phyloP scores from a whole-genome alignment of 2,888 invertebrate genomes.

The Drosophila prostipennis region DNA sequence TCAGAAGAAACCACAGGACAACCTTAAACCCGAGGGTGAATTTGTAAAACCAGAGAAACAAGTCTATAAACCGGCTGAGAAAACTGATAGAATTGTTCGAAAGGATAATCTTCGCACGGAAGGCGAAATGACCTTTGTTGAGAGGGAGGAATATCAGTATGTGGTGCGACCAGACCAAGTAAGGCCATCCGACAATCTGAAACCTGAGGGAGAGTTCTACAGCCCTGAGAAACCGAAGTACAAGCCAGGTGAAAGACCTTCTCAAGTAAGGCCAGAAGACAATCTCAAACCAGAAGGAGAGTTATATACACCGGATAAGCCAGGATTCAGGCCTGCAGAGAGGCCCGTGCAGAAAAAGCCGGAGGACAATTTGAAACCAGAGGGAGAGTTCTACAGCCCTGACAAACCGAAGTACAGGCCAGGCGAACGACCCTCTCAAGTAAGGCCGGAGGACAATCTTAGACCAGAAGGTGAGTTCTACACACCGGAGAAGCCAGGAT shows the following conservation, averaged over 20 bases:
- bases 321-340: constrained; percentile 84
- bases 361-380: constrained; percentile 65
- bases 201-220: constrained; percentile 80
- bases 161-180: constrained; percentile 82
- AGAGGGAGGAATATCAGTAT: constrained; percentile 81
- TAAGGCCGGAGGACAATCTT: constrained; percentile 84
- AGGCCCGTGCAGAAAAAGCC: constrained; percentile 82
- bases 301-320: constrained; percentile 85
- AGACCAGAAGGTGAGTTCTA: constrained; percentile 31
- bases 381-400: constrained; percentile 85
- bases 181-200: constrained; percentile 49
- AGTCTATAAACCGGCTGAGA: constrained; percentile 84
- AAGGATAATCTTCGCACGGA: constrained; percentile 85
- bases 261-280: constrained; percentile 85
- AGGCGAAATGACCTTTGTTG: constrained; percentile 81
- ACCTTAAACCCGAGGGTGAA: constrained; percentile 80
- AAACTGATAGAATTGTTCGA: constrained; percentile 83
- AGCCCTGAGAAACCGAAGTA: constrained; percentile 83
- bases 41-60: constrained; percentile 85
- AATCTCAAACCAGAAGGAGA: constrained; percentile 86
- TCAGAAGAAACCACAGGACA: constrained; percentile 86
- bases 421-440: constrained; percentile 84
- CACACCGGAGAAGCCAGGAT: constrained; percentile 82
- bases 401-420: constrained; percentile 83
- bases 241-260: constrained; percentile 84